A percentile compares a stretch with the other conserved stretches of the same genome.
phyloP scores from a whole-genome alignment of 1,140 invertebrate genomes.

The Calosoma granatense region DNA sequence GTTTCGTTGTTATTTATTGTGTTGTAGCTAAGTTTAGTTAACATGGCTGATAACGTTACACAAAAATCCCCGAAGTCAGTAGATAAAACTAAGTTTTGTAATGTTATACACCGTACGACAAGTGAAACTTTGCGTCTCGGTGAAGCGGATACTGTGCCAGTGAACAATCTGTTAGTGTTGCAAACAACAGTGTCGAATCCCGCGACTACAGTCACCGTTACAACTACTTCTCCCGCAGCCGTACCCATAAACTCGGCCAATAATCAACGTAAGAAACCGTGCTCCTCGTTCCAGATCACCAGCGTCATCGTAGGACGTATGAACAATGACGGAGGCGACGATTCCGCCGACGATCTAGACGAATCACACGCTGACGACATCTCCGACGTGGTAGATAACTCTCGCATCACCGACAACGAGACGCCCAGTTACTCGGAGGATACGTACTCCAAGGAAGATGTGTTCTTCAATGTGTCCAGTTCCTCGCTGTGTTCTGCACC shows the following conservation, averaged over 20 bases:
- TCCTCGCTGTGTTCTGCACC: constrained; percentile 63
- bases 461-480: constrained; percentile 66
- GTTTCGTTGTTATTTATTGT: background rate
- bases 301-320: constrained; percentile 51
- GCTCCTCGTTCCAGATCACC: constrained; percentile 88
- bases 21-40: constrained; percentile 9
- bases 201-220: constrained; percentile 14
- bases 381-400: constrained; percentile 69
- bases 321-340: constrained; percentile 78
- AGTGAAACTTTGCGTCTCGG: constrained; percentile 64
- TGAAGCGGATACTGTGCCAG: constrained; percentile 45
- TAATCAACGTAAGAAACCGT: constrained; percentile 51
- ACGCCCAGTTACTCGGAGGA: constrained; percentile 78
- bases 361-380: constrained; percentile 86
- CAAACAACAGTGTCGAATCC: too few species aligned
- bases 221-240: constrained; percentile 15
- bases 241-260: constrained; percentile 17
- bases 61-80: constrained; percentile 1
- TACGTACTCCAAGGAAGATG: constrained; percentile 71
- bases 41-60: constrained; percentile 6
- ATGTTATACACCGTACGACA: constrained; percentile 62
- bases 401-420: constrained; percentile 73
- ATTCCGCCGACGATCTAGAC: constrained; percentile 87
- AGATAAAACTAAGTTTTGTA: constrained; percentile 19
- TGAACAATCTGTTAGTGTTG: constrained; percentile 20